A percentile compares a stretch with the other conserved stretches of the same genome.
phyloP scores from a whole-genome alignment of 1,140 invertebrate species.

The Lepidurus apus region DNA sequence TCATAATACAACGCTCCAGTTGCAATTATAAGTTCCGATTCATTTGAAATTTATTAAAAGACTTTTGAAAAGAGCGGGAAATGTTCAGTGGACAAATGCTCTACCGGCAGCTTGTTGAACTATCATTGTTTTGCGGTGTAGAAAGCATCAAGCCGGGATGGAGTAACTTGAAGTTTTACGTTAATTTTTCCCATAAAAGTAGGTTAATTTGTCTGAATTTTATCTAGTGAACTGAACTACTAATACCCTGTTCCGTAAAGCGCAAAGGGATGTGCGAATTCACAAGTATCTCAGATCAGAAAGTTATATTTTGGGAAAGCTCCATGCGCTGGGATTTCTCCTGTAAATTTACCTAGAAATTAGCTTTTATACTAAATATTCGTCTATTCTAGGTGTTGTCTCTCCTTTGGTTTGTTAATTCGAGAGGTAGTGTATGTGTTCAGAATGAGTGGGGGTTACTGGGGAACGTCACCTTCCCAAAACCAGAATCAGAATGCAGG shows the following conservation, averaged over 20 bases:
- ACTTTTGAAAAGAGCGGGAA: neutral
- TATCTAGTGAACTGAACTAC: neutral
- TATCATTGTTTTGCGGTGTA: conserved; percentile 15
- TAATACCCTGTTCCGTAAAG: neutral
- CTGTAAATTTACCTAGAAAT: neutral
- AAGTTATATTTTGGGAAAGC: neutral
- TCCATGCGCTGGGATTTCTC: conserved; percentile 18
- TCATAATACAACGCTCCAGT: neutral
- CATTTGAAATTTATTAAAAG: neutral
- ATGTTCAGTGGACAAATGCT: neutral
- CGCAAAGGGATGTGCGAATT: conserved; percentile 5
- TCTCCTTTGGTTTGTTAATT: neutral
- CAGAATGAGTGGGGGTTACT: conserved; percentile 1
- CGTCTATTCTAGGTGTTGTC: neutral
- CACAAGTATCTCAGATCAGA: neutral
- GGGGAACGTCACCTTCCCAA: neutral
- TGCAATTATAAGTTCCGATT: neutral
- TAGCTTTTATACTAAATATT: neutral
- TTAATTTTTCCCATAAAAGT: neutral
- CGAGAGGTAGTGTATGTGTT: neutral
- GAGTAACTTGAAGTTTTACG: neutral
- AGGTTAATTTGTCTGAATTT: neutral
- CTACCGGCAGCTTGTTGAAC: neutral
- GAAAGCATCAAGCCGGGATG: conserved; percentile 17
- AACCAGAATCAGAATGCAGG: neutral